Evolutionary conservation across 2,797 vertebrate species (phyloP).

Genomic region (Schizopygopsis malacanthus): DNA sequence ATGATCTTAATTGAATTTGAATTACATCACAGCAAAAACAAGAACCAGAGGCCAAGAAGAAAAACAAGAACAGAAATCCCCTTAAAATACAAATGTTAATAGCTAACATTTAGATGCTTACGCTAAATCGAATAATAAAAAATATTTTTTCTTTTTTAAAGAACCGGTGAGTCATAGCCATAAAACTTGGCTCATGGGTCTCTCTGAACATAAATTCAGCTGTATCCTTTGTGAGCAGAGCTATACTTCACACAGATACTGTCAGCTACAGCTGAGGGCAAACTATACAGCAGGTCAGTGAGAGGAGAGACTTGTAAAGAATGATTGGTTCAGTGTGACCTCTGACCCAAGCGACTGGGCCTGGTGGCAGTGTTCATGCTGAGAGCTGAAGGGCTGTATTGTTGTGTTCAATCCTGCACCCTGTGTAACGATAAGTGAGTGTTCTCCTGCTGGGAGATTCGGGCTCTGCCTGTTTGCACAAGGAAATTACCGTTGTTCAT

Average conservation of each 20-base stretch:
- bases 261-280: conserved; percentile 56
- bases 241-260: conserved; percentile 21
- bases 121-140: background rate
- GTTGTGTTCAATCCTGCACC: conserved; percentile 35
- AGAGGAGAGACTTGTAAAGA: conserved; percentile 37
- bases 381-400: conserved; percentile 40
- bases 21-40: conserved; percentile 32
- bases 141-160: background rate
- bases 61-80: conserved; percentile 27
- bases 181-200: background rate
- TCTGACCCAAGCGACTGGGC: conserved; percentile 37
- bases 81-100: conserved; percentile 26
- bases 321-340: conserved; percentile 51
- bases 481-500: conserved; percentile 31
- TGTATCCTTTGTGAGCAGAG: background rate
- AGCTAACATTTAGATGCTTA: conserved; percentile 3
- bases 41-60: background rate
- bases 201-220: conserved; percentile 11
- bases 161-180: no score
- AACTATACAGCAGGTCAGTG: conserved; percentile 48
- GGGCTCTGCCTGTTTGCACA: conserved; percentile 33
- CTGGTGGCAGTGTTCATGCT: conserved; percentile 29
- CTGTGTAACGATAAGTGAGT: conserved; percentile 24
- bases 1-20: conserved; percentile 9
- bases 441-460: conserved; percentile 17